These are phyloP conservation scores for Falco concolor DNA, from an alignment of 2,797 vertebrate genomes.

Conservation along the genomic window DNA sequence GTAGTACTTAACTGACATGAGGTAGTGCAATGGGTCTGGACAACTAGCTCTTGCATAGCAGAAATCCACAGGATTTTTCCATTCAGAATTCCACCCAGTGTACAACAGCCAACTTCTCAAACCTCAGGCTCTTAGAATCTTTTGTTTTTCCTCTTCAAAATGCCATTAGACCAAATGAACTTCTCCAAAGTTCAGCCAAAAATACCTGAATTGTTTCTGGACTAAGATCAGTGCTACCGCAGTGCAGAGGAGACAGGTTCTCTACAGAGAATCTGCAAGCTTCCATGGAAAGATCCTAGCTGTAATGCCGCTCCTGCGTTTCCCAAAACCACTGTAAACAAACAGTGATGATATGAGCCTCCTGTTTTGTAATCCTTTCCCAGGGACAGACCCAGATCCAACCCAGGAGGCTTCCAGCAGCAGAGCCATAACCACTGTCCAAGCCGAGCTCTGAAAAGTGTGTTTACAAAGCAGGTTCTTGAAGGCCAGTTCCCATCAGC, in stretches of 20 bases:
- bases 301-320: rapidly evolving
- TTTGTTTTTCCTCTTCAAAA: conserved; percentile 46
- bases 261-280: neutral
- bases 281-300: neutral
- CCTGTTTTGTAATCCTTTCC: neutral
- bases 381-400: neutral
- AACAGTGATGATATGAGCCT: neutral
- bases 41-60: neutral
- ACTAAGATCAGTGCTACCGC: neutral
- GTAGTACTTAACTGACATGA: neutral
- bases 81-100: conserved; percentile 3
- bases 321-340: neutral
- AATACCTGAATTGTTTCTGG: neutral
- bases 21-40: neutral
- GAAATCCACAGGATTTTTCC: conserved; percentile 31
- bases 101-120: neutral
- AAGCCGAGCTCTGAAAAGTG: neutral
- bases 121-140: conserved; percentile 2
- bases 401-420: neutral
- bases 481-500: neutral
- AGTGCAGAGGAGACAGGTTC: neutral
- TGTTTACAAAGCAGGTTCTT: neutral
- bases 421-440: neutral
- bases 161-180: neutral
- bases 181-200: conserved; percentile 13